phyloP scores from a whole-genome alignment of 2,888 invertebrate species.

The Leptothorax acervorum region DNA sequence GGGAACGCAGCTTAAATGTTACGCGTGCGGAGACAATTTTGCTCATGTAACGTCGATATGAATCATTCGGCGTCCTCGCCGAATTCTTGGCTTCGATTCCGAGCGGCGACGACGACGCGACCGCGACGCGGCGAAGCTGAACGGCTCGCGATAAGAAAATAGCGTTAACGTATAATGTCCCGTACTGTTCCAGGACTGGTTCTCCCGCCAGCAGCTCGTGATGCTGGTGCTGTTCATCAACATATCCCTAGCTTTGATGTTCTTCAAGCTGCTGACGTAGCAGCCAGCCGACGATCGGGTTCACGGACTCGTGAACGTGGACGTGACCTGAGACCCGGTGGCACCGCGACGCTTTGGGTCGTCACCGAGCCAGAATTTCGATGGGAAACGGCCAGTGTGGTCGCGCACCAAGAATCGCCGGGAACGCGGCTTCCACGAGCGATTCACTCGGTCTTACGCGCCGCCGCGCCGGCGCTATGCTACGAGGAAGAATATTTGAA shows the following conservation, averaged over 20 bases:
- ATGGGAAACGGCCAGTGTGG: slow-evolving; percentile 55
- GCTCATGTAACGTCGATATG: background rate
- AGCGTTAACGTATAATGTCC: background rate
- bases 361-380: slow-evolving; percentile 67
- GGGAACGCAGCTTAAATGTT: background rate
- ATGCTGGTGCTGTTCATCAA: slow-evolving; percentile 97
- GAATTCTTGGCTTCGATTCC: slow-evolving; percentile 21
- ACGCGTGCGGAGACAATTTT: slow-evolving; percentile 10
- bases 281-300: slow-evolving; percentile 87
- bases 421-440: slow-evolving; percentile 74
- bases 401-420: slow-evolving; percentile 68
- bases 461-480: slow-evolving; percentile 33
- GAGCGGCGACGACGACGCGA: background rate
- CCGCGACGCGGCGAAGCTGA: background rate
- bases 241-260: slow-evolving; percentile 97
- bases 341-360: slow-evolving; percentile 64
- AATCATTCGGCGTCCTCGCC: slow-evolving; percentile 19
- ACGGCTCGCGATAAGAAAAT: background rate
- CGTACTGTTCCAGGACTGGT: slow-evolving; percentile 92
- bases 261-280: slow-evolving; percentile 98
- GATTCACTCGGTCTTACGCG: slow-evolving; percentile 60
- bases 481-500: slow-evolving; percentile 20
- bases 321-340: slow-evolving; percentile 79
- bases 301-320: slow-evolving; percentile 81
- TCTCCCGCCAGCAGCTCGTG: slow-evolving; percentile 97